Evolutionary conservation across 1,140 invertebrate species (phyloP), one percentile per base, ranked within the genome.

Genomic region (Aphelenchoides fujianensis): DNA sequence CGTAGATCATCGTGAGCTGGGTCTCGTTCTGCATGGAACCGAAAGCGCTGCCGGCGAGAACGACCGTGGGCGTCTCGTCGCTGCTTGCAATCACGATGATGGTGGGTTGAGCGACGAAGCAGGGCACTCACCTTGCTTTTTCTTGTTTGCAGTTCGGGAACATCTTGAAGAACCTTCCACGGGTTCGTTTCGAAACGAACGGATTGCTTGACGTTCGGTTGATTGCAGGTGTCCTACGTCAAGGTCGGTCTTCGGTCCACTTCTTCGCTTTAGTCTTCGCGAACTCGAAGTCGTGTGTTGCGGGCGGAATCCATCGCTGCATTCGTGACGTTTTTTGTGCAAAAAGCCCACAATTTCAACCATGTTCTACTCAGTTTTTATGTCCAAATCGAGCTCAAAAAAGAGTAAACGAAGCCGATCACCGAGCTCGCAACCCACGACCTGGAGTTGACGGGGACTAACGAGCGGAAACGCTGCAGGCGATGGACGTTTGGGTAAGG

Each of bases 11-110:
- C 52, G 81, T 82, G 27, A 72, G 68, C 2, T 83, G 82, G 82
- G 82, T 84, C 12, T 71, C 68, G 5, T 83, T 83, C 69, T 84
- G 82, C 64, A 83, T 83, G 82, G 81, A 84, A 57, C 80, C 82
- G 2, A 83, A 83, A 66, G 82, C 82, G 1, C 71, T 83, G 1
- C 81, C 82, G 23, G 82, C 82, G 23, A 28, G 82, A 28, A 83
- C 82, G 36, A 83, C 82, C 28, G 82, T 83, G 1, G 73, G 74
- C 16, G 79, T 82, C 23, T 80, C 77, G 27, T 84, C 81, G 0
- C 72, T 83, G 54, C 63, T 83, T 9, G 82, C 82, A n/a, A 53
- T 84, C 0, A 83, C 82, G 19, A 76, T 81, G 12, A 77, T 78
- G 72, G 77, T 76, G 54, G 34, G 30, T 57, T 19, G 2, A 30